Evolutionary conservation across 2,113 vertebrate species (phyloP).

Genomic region (Dipodomys merriami): DNA sequence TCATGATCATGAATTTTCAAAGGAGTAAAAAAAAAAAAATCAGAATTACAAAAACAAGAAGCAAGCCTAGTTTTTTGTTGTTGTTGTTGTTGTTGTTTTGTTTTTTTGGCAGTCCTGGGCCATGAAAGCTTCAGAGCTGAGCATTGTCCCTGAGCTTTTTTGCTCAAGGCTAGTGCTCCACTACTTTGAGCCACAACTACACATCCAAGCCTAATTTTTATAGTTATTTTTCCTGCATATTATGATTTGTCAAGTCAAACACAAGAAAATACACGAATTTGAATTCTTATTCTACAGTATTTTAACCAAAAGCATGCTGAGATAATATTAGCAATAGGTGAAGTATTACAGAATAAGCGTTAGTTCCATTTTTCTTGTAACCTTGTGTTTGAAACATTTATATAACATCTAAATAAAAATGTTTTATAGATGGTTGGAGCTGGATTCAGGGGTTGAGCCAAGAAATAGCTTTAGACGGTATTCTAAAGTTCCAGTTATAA

Average conservation of each 20-base stretch:
- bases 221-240: slow-evolving; percentile 8
- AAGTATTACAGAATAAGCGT: background rate
- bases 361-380: slow-evolving; percentile 29
- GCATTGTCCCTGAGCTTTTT: too few species aligned
- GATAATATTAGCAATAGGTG: slow-evolving; percentile 30
- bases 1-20: slow-evolving; percentile 42
- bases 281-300: slow-evolving; percentile 5
- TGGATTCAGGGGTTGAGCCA: background rate
- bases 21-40: background rate
- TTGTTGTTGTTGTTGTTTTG: background rate
- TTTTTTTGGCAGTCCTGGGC: background rate
- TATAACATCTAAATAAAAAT: slow-evolving; percentile 42
- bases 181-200: background rate
- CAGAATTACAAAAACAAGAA: slow-evolving; percentile 29
- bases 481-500: background rate
- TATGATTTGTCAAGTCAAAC: slow-evolving; percentile 40
- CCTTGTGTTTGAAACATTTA: slow-evolving; percentile 50
- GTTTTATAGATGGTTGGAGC: background rate
- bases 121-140: too few species aligned
- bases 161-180: too few species aligned
- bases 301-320: slow-evolving; percentile 46
- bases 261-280: slow-evolving; percentile 16
- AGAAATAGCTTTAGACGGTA: slow-evolving; percentile 44
- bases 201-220: background rate
- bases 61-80: background rate